phyloP scores from a whole-genome alignment of 1,140 invertebrate genomes.

The Papilio xuthus region DNA sequence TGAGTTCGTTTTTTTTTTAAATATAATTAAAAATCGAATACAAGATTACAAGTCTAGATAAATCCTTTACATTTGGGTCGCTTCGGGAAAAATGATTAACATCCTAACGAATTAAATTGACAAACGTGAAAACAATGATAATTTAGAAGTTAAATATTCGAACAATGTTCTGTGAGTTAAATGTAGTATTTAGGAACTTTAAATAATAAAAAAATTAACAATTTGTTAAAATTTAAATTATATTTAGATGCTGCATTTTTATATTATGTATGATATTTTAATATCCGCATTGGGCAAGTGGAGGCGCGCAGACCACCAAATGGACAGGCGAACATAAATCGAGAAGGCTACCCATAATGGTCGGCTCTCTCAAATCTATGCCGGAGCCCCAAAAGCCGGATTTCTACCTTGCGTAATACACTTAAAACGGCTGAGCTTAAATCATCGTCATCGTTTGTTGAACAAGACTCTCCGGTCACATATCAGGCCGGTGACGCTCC shows the following conservation, averaged over 20 bases:
- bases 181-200: background rate
- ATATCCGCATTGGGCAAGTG: background rate
- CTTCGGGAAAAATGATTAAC: slow-evolving; percentile 33
- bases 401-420: slow-evolving; percentile 78
- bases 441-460: slow-evolving; percentile 81
- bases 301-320: background rate
- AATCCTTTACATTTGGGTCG: slow-evolving; percentile 64
- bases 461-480: slow-evolving; percentile 80
- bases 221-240: background rate
- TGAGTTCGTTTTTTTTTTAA: slow-evolving; percentile 79
- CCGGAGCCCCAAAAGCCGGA: slow-evolving; percentile 72
- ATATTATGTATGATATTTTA: background rate
- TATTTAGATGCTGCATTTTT: background rate
- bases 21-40: slow-evolving; percentile 80
- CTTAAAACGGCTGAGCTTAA: slow-evolving; percentile 80
- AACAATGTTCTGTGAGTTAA: background rate
- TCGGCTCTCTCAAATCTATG: slow-evolving; percentile 75
- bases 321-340: slow-evolving; percentile 71
- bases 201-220: no score
- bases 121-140: background rate
- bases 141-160: background rate
- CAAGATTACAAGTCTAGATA: slow-evolving; percentile 75
- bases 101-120: background rate
- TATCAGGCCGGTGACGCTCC: slow-evolving; percentile 71
- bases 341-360: slow-evolving; percentile 67